Evolutionary conservation across 2,888 invertebrate genomes (phyloP).

Genomic region (Argyresthia albistria): DNA sequence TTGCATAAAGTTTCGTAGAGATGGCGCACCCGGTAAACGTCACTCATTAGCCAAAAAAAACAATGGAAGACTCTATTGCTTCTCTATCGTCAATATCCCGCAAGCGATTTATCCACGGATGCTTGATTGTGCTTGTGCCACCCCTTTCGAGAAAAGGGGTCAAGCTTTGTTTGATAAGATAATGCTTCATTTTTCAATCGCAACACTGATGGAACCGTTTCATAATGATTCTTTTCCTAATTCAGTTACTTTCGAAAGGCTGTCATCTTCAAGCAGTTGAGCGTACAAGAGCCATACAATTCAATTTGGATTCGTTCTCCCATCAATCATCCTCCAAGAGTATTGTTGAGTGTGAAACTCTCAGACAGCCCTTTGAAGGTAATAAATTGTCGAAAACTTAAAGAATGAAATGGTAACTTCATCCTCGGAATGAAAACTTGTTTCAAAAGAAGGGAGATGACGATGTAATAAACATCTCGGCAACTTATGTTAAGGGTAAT

Average conservation of each 20-base stretch:
- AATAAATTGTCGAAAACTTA: slow-evolving; percentile 10
- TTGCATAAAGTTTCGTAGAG: no score
- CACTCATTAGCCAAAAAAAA: no score
- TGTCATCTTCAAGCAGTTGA: not conserved
- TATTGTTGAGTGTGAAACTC: slow-evolving; percentile 7
- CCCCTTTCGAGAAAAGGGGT: no score
- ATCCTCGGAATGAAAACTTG: not conserved
- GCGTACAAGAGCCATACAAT: no score
- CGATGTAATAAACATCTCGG: not conserved
- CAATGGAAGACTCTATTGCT: no score
- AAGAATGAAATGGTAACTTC: slow-evolving; percentile 11
- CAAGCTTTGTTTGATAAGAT: no score
- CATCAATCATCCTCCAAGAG: slow-evolving; percentile 1
- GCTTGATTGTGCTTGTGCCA: no score
- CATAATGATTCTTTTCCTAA: not conserved
- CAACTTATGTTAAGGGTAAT: no score
- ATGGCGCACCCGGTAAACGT: no score
- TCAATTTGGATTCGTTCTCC: not conserved
- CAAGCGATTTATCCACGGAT: no score
- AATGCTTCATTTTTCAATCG: no score
- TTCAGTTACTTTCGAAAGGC: slow-evolving; percentile 1
- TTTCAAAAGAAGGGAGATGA: not conserved
- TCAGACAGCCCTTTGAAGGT: slow-evolving; percentile 10
- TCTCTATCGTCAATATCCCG: no score
- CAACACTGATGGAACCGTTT: not conserved